These are phyloP conservation scores for Eretmodus cyanostictus DNA, from an alignment of 2,113 vertebrate species.

Conservation along the genomic window DNA sequence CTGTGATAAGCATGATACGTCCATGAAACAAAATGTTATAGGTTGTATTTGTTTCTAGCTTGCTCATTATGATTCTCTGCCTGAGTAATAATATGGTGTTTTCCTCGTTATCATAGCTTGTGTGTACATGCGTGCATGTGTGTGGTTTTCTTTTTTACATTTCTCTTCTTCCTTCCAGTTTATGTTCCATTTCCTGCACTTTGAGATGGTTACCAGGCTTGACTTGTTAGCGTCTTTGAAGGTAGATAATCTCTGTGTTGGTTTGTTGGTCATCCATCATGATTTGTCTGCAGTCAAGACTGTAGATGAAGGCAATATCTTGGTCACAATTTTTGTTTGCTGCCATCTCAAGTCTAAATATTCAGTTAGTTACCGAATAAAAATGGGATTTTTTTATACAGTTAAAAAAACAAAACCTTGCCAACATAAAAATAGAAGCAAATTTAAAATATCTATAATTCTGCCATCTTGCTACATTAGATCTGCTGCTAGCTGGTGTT, in stretches of 20 bases:
- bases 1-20: not conserved
- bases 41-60: not conserved
- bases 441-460: not conserved
- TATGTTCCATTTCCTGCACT: not conserved
- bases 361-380: not conserved
- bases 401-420: not conserved
- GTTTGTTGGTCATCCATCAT: not conserved
- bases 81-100: not conserved
- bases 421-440: not conserved
- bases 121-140: not conserved
- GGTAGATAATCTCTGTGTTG: not conserved
- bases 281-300: not conserved
- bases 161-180: not conserved
- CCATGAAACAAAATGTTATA: not conserved
- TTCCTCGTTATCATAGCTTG: not conserved
- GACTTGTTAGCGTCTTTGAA: not conserved
- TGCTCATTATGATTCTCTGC: not conserved
- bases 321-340: not conserved
- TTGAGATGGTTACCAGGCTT: not conserved
- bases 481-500: not conserved
- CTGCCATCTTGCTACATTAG: not conserved
- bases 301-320: not conserved
- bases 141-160: not conserved
- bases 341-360: not conserved
- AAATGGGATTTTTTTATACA: not conserved